phyloP scores from a whole-genome alignment of 2,113 vertebrate species.

The Oceanodroma tethys region DNA sequence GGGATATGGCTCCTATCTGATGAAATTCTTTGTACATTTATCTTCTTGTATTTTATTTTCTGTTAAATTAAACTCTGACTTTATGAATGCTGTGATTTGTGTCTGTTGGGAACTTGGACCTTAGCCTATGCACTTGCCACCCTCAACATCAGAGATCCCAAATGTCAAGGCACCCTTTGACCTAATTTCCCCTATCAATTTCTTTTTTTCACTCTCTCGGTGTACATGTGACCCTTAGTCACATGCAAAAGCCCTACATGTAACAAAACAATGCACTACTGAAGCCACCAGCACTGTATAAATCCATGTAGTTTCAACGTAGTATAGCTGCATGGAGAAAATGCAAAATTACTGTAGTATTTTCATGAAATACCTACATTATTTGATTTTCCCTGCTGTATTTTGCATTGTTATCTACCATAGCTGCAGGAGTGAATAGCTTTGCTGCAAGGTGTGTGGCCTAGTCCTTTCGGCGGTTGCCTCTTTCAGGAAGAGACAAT shows the following conservation, averaged over 20 bases:
- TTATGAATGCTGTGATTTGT: not conserved
- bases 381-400: not conserved
- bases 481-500: not conserved
- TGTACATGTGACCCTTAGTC: not conserved
- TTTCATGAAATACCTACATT: not conserved
- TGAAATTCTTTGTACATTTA: not conserved
- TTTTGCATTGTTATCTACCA: not conserved
- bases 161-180: not conserved
- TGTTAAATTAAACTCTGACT: not conserved
- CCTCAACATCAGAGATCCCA: not conserved
- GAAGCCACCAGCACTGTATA: not conserved
- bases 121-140: not conserved
- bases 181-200: not conserved
- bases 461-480: not conserved
- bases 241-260: not conserved
- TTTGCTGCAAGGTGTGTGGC: not conserved
- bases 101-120: not conserved
- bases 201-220: not conserved
- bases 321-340: not conserved
- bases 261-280: accelerated
- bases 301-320: accelerated
- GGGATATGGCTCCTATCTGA: not conserved
- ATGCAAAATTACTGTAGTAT: not conserved
- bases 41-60: not conserved
- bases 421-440: not conserved